Base-by-base conservation (phyloP, 2,113 vertebrate genomes). In the Oxyura jamaicensis region DNA sequence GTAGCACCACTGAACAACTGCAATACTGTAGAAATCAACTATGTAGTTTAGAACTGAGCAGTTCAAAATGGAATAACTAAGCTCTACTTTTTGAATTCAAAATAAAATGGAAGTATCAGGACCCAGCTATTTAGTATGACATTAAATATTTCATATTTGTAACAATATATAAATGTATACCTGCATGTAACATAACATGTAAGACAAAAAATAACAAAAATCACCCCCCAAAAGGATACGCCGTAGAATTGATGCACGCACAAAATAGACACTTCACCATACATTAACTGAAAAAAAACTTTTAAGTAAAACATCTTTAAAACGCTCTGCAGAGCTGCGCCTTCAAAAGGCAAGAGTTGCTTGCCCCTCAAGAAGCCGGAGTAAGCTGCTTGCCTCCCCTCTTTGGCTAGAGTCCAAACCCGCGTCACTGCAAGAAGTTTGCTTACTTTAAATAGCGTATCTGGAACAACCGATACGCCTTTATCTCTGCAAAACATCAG, bases 401-500 rank as follows among this genome's bases (percentile, higher is more conserved):
- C 60, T 79, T 71, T 91, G 94, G 95, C 80, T 10, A 11, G 88
- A 79, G 88, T 36, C 89, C 94, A 94, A 67, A 74, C 20, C 4
- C 67, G 35, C 1, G 33, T 86, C 79, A 76, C 67, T 68, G 58
- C 41, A 73, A 85, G 63, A 82, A 86, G 69, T 77, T 44, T 88
- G 84, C 18, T 42, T 50, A 63, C 88, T 94, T 93, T 62, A 95
- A 96, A 78, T 1, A 91, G 89, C 0, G 0, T 48, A 88, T 95
- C 87, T 96, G 95, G 92, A 91, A 73, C 66, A 35, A 53, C 73
- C 8, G 92, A 97, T 97, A 96, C 0, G 80, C 41, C 18, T 35
- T 92, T 97, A 97, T 96, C 93, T 0, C 74, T 71, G 88, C 67
- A 52, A 92, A 95, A 79, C 94, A 96, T 95, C 90, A 60, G 81